These are phyloP conservation scores for Acanthurus leucopareius DNA, from an alignment of 2,797 vertebrate species.

Conservation along the genomic window DNA sequence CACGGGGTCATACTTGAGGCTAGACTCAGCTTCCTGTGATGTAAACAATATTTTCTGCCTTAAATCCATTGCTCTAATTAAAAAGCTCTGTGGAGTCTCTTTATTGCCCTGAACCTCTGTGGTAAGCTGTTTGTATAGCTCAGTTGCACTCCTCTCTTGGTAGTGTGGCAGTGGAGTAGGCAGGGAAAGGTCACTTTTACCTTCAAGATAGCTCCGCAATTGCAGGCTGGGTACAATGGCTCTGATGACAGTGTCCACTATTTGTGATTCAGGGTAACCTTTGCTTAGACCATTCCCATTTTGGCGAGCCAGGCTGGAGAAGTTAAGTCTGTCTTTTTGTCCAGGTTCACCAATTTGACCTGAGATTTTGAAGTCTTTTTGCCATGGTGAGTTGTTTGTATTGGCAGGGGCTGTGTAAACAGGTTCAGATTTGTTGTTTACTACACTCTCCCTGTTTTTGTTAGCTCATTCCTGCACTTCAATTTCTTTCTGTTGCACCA, in stretches of 20 bases:
- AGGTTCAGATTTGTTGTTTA: neutral
- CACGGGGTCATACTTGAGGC: neutral
- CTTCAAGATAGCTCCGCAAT: neutral
- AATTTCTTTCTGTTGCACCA: neutral
- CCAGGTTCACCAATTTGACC: no score
- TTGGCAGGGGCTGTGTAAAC: neutral
- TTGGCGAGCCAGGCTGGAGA: neutral
- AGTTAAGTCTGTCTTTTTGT: no score
- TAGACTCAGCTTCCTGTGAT: neutral
- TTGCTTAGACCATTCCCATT: neutral
- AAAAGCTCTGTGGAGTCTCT: constrained; percentile 9
- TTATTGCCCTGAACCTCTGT: neutral
- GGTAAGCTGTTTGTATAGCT: constrained; percentile 4
- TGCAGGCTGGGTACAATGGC: neutral
- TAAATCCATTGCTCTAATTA: neutral
- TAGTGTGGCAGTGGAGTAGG: neutral
- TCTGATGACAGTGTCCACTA: neutral
- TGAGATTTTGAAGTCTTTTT: no score
- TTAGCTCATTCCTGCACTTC: neutral
- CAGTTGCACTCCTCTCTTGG: neutral
- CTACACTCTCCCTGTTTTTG: neutral
- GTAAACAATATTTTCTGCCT: constrained; percentile 15
- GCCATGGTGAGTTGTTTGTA: neutral
- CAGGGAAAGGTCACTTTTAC: neutral
- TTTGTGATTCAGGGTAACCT: neutral